Percentiles rank a stretch among this genome's conserved stretches.
Conservation (phyloP, 2,113 vertebrate species). For the Perccottus glenii region DNA sequence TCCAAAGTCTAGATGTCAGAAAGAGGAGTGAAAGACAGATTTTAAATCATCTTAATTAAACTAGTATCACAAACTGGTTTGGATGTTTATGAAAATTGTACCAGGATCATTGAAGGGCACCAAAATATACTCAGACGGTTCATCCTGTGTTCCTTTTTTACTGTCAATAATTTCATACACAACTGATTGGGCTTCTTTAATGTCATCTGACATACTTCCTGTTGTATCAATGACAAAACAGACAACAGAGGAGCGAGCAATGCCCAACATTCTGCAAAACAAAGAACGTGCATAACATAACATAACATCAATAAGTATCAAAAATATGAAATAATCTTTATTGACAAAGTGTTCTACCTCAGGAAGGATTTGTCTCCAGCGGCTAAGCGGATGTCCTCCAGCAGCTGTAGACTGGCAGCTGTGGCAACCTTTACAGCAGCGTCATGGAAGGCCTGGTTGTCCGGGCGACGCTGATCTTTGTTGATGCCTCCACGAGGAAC, state of each 20-base stretch:
- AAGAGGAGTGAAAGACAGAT: too few species aligned
- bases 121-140: constrained; percentile 80
- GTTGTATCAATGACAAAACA: constrained; percentile 82
- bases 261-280: constrained; percentile 74
- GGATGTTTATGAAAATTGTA: constrained; percentile 25
- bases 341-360: constrained; percentile 50
- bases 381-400: constrained; percentile 71
- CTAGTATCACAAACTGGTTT: neutral
- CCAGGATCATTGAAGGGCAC: constrained; percentile 81
- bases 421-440: constrained; percentile 67
- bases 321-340: too few species aligned
- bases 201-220: constrained; percentile 77
- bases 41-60: neutral
- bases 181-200: constrained; percentile 53
- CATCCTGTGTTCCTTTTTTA: constrained; percentile 75
- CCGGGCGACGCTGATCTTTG: constrained; percentile 66
- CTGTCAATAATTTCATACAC: constrained; percentile 69
- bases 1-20: constrained; percentile 66
- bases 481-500: constrained; percentile 72
- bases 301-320: too few species aligned
- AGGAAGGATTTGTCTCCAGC: constrained; percentile 68
- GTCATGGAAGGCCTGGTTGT: constrained; percentile 60
- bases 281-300: neutral
- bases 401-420: constrained; percentile 63
- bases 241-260: constrained; percentile 74